phyloP scores from a whole-genome alignment of 2,113 vertebrate genomes.

The Girardinichthys multiradiatus region DNA sequence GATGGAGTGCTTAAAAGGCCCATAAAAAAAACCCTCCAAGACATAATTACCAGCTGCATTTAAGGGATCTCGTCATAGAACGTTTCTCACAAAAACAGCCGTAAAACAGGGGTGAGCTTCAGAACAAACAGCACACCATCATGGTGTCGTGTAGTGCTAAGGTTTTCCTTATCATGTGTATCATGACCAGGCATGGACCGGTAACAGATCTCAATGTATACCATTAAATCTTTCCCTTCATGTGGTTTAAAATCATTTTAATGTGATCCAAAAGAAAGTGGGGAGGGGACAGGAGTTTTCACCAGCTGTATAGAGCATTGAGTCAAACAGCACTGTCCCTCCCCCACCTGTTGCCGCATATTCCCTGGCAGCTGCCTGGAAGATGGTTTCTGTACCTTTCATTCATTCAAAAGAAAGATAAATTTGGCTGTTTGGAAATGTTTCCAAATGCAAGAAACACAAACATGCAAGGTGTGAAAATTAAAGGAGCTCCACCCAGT shows the following conservation, averaged over 20 bases:
- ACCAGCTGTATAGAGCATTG: too few relatives aligned
- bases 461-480: neutral
- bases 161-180: neutral
- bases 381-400: neutral
- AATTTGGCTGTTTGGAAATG: neutral
- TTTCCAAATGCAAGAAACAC: neutral
- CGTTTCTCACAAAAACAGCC: conserved; percentile 46
- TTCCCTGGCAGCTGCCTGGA: neutral
- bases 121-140: conserved; percentile 5
- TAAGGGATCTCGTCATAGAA: conserved; percentile 47
- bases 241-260: too few relatives aligned
- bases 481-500: too few relatives aligned
- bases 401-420: neutral
- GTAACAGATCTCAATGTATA: neutral
- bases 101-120: conserved; percentile 31
- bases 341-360: neutral
- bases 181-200: neutral
- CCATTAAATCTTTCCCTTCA: neutral
- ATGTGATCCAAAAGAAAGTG: too few relatives aligned
- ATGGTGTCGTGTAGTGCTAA: neutral
- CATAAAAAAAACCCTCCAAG: conserved; percentile 55
- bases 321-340: neutral
- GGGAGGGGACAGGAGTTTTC: too few relatives aligned
- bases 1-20: conserved; percentile 58
- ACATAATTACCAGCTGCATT: conserved; percentile 53